Evolutionary conservation across 2,797 vertebrate genomes (phyloP).

Genomic region (Acanthornis magna): DNA sequence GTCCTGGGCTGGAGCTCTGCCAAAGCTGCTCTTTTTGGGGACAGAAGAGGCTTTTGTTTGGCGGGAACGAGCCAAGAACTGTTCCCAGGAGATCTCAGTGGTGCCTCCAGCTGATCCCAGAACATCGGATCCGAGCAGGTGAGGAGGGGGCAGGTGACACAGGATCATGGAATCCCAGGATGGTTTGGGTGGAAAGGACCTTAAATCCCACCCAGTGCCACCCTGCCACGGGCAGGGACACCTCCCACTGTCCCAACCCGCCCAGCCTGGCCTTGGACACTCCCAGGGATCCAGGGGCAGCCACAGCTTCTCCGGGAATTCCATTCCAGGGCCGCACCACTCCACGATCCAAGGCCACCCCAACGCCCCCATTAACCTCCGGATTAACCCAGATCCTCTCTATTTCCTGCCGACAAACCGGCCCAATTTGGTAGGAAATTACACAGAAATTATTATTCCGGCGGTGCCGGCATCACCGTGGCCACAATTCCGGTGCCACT

Average conservation of each 20-base stretch:
- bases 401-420: neutral
- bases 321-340: neutral
- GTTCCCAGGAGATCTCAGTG: neutral
- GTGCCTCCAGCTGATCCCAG: neutral
- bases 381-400: neutral
- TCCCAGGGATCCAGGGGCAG: neutral
- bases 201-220: neutral
- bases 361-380: neutral
- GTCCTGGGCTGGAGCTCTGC: neutral
- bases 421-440: neutral
- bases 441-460: neutral
- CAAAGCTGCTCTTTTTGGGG: neutral
- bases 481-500: neutral
- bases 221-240: neutral
- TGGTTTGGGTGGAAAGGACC: neutral
- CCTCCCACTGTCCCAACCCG: fast-evolving
- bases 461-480: fast-evolving
- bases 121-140: fast-evolving
- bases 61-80: neutral
- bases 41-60: too few relatives aligned
- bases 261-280: neutral
- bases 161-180: neutral
- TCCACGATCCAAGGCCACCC: fast-evolving
- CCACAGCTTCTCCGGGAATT: neutral
- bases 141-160: neutral